Percentiles rank a stretch among this genome's conserved stretches.
Conservation (phyloP, 2,888 invertebrate species). For the Mythimna impura region DNA sequence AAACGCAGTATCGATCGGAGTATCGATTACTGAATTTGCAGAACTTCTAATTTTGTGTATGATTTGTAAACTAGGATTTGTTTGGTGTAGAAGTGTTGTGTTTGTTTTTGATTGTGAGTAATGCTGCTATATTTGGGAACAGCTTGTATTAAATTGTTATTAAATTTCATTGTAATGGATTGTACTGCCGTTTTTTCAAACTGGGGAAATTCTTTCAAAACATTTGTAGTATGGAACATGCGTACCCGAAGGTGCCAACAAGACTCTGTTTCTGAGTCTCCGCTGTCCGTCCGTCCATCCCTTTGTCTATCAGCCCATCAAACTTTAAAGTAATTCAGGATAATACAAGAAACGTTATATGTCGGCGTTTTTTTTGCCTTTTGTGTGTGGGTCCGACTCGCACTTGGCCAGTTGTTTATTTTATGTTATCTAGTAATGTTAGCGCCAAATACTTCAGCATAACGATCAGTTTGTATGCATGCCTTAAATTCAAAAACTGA, state of each 20-base stretch:
- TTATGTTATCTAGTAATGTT: no score
- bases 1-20: slow-evolving; percentile 29
- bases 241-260: no score
- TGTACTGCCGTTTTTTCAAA: not conserved
- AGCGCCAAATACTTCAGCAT: not conserved
- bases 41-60: slow-evolving; percentile 53
- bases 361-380: no score
- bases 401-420: no score
- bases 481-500: not conserved
- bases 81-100: slow-evolving; percentile 10
- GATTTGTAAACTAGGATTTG: slow-evolving; percentile 41
- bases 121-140: not conserved
- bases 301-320: no score
- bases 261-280: no score
- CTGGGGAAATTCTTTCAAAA: not conserved
- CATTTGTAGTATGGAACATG: no score
- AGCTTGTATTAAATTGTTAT: not conserved
- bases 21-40: slow-evolving; percentile 47
- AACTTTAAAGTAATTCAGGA: no score
- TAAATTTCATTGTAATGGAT: not conserved
- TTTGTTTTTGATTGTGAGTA: slow-evolving; percentile 27
- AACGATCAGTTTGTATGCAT: no score
- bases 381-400: no score
- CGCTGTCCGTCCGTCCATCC: no score
- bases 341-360: no score